Percentiles rank a stretch among this genome's conserved stretches.
phyloP scores from a whole-genome alignment of 35 echinoderm and acorn worm genomes.

The Holothuria glaberrima region DNA sequence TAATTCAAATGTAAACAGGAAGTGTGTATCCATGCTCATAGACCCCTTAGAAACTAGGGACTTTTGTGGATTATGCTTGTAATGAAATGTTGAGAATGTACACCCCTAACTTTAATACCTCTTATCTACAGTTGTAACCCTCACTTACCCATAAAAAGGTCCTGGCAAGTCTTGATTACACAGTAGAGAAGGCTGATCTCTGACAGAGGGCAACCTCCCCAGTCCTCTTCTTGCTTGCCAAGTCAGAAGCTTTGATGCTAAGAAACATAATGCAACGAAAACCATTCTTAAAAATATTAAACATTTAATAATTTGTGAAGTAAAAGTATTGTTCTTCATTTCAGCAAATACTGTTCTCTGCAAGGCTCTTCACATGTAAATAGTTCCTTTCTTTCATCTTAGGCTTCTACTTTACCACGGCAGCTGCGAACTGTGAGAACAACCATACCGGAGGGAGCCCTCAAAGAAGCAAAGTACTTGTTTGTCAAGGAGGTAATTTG shows the following conservation, averaged over 20 bases:
- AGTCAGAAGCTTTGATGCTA: background rate
- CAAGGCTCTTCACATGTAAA: background rate
- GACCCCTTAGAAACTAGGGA: no score
- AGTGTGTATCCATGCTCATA: no score
- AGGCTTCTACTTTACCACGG: slow-evolving; percentile 82
- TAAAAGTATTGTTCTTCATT: background rate
- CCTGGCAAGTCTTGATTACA: no score
- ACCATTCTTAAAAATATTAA: background rate
- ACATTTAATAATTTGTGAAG: background rate
- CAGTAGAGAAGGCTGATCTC: no score
- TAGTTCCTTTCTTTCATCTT: background rate
- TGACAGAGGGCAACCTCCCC: no score
- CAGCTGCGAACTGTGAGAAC: slow-evolving; percentile 77
- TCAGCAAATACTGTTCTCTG: background rate
- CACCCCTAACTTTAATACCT: no score
- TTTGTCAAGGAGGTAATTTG: slow-evolving; percentile 92
- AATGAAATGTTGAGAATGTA: no score
- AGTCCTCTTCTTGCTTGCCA: no score
- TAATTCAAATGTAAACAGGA: no score
- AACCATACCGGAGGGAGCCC: slow-evolving; percentile 83
- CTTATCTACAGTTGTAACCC: no score
- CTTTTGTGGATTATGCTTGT: no score
- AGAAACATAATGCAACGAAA: background rate
- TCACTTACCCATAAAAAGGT: no score
- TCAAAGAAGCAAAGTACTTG: slow-evolving; percentile 70